Evolutionary conservation across 1,140 invertebrate genomes (phyloP).

Genomic region (Megathymus violae): DNA sequence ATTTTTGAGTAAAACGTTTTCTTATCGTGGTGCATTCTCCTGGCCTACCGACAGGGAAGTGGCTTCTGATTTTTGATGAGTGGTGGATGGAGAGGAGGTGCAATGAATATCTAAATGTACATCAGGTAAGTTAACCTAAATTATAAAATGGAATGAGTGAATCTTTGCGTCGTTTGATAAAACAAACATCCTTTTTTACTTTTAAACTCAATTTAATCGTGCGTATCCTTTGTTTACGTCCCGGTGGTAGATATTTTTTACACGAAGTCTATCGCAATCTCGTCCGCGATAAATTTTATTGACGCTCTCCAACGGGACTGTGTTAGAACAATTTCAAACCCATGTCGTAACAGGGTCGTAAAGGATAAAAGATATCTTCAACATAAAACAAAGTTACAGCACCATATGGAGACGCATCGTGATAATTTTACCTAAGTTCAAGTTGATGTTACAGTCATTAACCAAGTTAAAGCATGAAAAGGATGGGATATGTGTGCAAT

Average conservation of each 20-base stretch:
- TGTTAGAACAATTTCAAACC: slow-evolving; percentile 17
- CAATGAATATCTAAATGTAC: too few species aligned
- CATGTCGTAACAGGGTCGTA: slow-evolving; percentile 12
- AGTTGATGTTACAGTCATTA: too few species aligned
- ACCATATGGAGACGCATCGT: background rate
- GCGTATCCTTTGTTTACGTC: background rate
- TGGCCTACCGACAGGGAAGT: too few species aligned
- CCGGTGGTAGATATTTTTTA: slow-evolving; percentile 14
- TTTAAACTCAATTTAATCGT: slow-evolving; percentile 1
- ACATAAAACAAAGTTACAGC: slow-evolving; percentile 17
- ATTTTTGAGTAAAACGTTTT: too few species aligned
- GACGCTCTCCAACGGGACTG: slow-evolving; percentile 1
- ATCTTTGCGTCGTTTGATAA: too few species aligned
- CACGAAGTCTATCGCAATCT: slow-evolving; percentile 9
- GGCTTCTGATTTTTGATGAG: too few species aligned
- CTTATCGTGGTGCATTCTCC: too few species aligned
- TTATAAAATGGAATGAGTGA: too few species aligned
- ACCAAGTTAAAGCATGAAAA: too few species aligned
- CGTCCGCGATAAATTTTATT: slow-evolving; percentile 24
- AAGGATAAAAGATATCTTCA: slow-evolving; percentile 20
- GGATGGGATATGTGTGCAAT: too few species aligned
- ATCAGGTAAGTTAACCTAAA: too few species aligned
- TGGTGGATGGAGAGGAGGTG: too few species aligned
- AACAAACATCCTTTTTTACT: background rate
- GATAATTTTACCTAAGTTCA: background rate